phyloP scores from a whole-genome alignment of 1,140 invertebrate genomes.

The Cotesia chilonis region DNA sequence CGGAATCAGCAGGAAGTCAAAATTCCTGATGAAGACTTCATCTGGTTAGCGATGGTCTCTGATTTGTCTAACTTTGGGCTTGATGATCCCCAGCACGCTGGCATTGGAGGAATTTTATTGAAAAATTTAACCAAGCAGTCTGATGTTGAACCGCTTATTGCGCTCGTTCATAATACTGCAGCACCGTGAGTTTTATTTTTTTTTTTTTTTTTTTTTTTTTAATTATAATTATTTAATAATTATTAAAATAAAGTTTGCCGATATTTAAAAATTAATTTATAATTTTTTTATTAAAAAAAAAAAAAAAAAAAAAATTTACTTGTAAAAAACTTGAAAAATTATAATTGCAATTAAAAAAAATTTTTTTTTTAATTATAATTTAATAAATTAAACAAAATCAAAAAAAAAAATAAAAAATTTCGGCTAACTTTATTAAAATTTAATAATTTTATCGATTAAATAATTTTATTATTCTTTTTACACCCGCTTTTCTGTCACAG shows the following conservation, averaged over 20 bases:
- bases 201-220: too few species aligned
- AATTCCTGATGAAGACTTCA: slow-evolving; percentile 72
- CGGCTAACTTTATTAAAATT: too few species aligned
- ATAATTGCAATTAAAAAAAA: too few species aligned
- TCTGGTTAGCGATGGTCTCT: slow-evolving; percentile 78
- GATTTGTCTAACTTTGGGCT: slow-evolving; percentile 72
- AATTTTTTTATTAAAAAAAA: too few species aligned
- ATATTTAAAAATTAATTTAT: too few species aligned
- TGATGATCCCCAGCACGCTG: slow-evolving; percentile 18
- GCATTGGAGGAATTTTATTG: slow-evolving; percentile 19
- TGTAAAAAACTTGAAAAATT: too few species aligned
- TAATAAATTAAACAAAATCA: too few species aligned
- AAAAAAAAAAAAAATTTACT: too few species aligned
- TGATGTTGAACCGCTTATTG: slow-evolving; percentile 46
- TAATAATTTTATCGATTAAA: not conserved
- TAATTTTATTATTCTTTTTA: slow-evolving; percentile 18
- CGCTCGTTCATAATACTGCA: slow-evolving; percentile 76
- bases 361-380: too few species aligned
- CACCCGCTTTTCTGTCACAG: not conserved
- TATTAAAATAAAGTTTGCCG: too few species aligned
- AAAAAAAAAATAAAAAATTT: not conserved
- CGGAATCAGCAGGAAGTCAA: slow-evolving; percentile 71
- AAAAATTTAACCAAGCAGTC: slow-evolving; percentile 27
- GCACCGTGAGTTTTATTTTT: slow-evolving; percentile 63
- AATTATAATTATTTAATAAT: too few species aligned